Evolutionary conservation across 2,113 vertebrate genomes (phyloP).

Genomic region (Cochlearius cochlearius): DNA sequence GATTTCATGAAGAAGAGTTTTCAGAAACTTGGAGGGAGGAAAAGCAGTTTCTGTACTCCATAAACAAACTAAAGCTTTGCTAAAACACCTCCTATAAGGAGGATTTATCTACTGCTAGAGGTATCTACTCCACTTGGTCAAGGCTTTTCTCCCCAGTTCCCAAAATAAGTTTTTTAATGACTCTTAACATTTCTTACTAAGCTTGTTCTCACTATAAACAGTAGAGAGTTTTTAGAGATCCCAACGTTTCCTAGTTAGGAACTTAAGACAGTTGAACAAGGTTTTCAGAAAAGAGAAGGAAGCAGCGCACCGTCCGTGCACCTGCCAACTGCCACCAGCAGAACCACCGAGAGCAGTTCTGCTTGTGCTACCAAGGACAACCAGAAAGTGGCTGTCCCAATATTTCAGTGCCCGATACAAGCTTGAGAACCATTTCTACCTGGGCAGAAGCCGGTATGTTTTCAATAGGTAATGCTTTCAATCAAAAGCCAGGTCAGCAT

Average conservation of each 20-base stretch:
- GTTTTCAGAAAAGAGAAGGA: background rate
- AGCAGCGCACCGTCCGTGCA: accelerated
- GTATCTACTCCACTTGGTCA: background rate
- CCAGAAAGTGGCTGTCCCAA: background rate
- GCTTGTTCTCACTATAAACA: background rate
- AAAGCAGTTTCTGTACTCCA: background rate
- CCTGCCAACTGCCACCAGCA: background rate
- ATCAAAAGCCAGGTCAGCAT: background rate
- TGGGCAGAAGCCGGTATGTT: background rate
- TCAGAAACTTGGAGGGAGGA: background rate
- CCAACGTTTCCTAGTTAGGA: background rate
- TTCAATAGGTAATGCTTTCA: background rate
- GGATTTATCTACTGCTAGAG: background rate
- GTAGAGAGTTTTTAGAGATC: background rate
- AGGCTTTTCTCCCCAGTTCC: background rate
- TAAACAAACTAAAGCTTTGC: background rate
- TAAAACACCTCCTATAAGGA: background rate
- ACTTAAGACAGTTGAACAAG: accelerated
- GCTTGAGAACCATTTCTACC: background rate
- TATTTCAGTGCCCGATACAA: background rate
- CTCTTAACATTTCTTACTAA: background rate
- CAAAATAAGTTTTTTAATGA: background rate
- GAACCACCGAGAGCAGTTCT: background rate
- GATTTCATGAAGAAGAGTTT: background rate
- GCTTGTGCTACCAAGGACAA: background rate